A percentile compares a stretch with the other conserved stretches of the same genome.
phyloP scores from a whole-genome alignment of 2,888 invertebrate genomes.

The Neoascia interrupta region DNA sequence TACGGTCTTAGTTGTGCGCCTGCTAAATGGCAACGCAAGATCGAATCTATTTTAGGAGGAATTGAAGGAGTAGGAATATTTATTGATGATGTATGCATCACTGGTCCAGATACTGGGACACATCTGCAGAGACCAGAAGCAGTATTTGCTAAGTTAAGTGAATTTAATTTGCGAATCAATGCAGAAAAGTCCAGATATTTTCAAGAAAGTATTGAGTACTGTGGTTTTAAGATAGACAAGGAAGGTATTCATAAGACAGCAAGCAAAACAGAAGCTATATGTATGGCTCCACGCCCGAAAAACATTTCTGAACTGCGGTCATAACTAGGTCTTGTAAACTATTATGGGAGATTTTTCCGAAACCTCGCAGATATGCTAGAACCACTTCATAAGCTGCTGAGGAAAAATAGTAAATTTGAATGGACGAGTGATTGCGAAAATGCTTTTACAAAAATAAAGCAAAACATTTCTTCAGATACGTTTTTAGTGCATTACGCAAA shows the following conservation, averaged over 20 bases:
- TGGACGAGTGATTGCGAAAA: not conserved
- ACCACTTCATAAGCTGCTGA: not conserved
- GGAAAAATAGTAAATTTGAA: not conserved
- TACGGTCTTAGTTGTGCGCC: not conserved
- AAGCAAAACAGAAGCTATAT: slow-evolving; percentile 3
- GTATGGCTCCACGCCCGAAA: slow-evolving; percentile 3
- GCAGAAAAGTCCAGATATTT: slow-evolving; percentile 38
- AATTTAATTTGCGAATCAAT: not conserved
- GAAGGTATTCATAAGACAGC: slow-evolving; percentile 5
- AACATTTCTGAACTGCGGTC: slow-evolving; percentile 5
- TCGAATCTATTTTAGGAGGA: no score
- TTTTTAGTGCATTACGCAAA: slow-evolving; percentile 1
- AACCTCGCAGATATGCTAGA: not conserved
- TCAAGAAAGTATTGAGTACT: slow-evolving; percentile 15
- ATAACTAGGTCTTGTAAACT: slow-evolving; percentile 1
- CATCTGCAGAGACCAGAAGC: no score
- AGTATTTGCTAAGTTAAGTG: no score
- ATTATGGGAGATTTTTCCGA: slow-evolving; percentile 9
- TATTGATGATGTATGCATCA: no score
- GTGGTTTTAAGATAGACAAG: slow-evolving; percentile 1
- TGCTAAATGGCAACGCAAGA: no score
- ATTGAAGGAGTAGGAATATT: no score
- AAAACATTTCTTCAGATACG: no score
- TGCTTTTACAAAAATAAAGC: no score
- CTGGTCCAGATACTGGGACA: no score